These are phyloP conservation scores for Eulemur rufifrons DNA, from an alignment of 2,113 vertebrate genomes.

Conservation along the genomic window DNA sequence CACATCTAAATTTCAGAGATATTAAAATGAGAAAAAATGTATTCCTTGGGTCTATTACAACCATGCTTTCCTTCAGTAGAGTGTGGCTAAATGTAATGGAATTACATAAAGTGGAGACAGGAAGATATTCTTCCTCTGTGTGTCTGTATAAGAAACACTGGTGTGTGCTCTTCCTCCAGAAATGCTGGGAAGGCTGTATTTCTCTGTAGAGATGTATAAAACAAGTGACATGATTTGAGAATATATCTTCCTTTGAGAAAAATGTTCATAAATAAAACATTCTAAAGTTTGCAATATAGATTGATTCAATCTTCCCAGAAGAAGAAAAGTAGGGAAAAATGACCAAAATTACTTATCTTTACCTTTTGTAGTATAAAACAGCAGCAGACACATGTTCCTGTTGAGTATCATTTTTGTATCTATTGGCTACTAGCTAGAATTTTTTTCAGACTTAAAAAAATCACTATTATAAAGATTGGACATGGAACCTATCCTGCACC, in stretches of 20 bases:
- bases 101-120: neutral
- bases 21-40: neutral
- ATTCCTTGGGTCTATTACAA: neutral
- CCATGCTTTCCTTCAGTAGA: neutral
- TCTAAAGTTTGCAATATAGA: conserved; percentile 47
- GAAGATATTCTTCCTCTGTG: neutral
- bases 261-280: conserved; percentile 59
- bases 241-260: conserved; percentile 47
- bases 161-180: neutral
- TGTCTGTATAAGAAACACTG: neutral
- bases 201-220: conserved; percentile 54
- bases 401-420: neutral
- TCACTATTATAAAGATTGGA: neutral
- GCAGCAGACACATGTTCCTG: neutral
- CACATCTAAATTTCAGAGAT: neutral
- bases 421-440: neutral
- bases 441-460: conserved; percentile 44
- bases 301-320: neutral
- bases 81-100: neutral
- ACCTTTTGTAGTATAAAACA: neutral
- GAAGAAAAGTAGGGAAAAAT: conserved; percentile 10
- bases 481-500: neutral
- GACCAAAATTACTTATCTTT: neutral
- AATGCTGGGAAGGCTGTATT: neutral
- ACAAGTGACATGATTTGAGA: conserved; percentile 68